Evolutionary conservation across 2,113 vertebrate species (phyloP), one percentile per base, ranked within the genome.

Genomic region (Phyllopteryx taeniolatus): DNA sequence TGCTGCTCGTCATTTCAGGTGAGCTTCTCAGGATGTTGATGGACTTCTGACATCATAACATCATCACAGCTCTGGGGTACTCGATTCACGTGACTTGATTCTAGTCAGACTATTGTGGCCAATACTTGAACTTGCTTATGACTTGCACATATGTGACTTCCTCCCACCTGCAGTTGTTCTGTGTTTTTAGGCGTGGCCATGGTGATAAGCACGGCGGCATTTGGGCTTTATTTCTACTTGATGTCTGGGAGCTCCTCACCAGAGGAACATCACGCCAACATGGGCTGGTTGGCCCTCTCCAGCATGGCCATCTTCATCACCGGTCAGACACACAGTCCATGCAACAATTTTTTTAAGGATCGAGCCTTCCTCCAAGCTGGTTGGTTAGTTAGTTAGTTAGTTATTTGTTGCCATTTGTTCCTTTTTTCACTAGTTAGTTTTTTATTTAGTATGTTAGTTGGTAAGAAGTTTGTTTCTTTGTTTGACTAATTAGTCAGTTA

Each of bases 141-240:
- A 46, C 31, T n/a, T 49, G 12, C 19, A 33, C 44, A 47, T 8
- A 70, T 33, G 35, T 19, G 11, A 4, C 11, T 12, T 8, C 13
- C 51, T 19, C 57, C 79, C 1, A 7, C 6, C 13, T 61, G 31
- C n/a, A 20, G 51, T 54, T 60, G 59, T 60, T 33, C n/a, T 35
- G 33, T 61, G 13, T 59, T 35, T 35, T 8, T 78, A 98, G 97
- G 96, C 4, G 51, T 91, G 61, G 83, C 92, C 85, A 97, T 97
- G 96, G 89, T 92, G 1, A 64, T 94, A 81, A 98, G 96, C 80
- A 92, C 93, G 31, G 85, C 87, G 0, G 70, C 91, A 0, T 96
- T 98, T 13, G 96, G 95, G 0, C 73, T 95, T 63, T 98, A 97
- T 83, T 98, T 97, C 87, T 93, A 91, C 91, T 73, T 97, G 71